Percentiles rank a stretch among this genome's conserved stretches.
Conservation (phyloP, 2,888 invertebrate species). For the Bellardia pandia region DNA sequence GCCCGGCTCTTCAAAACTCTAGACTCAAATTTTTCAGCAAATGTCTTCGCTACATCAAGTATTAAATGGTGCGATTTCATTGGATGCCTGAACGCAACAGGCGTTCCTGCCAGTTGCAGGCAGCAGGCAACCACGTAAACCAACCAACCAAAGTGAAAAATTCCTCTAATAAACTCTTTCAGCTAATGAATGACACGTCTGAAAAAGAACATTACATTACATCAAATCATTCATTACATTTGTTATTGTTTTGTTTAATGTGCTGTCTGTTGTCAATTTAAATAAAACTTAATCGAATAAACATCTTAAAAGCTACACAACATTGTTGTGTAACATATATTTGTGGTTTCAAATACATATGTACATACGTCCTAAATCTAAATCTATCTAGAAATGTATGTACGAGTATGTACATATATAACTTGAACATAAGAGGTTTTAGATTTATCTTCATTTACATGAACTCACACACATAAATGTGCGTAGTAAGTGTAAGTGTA, state of each 20-base stretch:
- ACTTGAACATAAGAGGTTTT: too few species aligned
- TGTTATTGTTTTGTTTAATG: background rate
- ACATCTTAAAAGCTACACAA: constrained; percentile 14
- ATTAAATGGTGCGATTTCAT: too few species aligned
- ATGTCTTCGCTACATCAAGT: too few species aligned
- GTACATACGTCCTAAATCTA: background rate
- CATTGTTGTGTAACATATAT: constrained; percentile 1
- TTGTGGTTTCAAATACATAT: constrained; percentile 19
- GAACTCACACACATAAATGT: background rate
- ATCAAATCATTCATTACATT: background rate
- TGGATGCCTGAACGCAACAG: too few species aligned
- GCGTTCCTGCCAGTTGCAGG: too few species aligned
- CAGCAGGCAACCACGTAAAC: too few species aligned
- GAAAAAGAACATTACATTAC: background rate
- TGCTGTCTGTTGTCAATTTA: background rate
- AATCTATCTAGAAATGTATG: background rate
- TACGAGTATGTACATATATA: background rate
- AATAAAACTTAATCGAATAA: constrained; percentile 27
- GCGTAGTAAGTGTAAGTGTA: background rate
- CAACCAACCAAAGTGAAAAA: too few species aligned
- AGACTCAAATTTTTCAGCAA: too few species aligned
- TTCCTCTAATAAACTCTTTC: background rate
- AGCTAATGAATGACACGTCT: background rate
- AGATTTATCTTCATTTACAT: background rate
- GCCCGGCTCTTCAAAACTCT: too few species aligned